Evolutionary conservation across 2,113 vertebrate species (phyloP).

Genomic region (Eupsittula cactorum): DNA sequence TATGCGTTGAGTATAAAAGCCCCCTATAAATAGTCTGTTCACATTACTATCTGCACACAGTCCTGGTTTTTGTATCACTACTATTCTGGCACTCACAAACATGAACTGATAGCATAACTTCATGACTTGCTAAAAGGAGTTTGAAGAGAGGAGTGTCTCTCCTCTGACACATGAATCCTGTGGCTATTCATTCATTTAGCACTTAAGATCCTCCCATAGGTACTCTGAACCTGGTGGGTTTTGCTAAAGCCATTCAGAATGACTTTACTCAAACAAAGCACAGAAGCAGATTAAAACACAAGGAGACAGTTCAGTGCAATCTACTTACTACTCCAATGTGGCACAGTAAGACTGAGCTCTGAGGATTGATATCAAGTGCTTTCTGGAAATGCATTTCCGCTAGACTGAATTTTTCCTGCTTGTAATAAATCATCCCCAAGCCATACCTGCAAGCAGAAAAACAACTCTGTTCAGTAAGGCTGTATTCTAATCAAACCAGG

Average conservation of each 20-base stretch:
- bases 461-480: neutral
- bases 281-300: neutral
- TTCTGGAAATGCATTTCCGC: constrained; percentile 99
- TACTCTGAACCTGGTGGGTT: neutral
- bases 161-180: neutral
- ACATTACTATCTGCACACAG: neutral
- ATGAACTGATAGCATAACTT: neutral
- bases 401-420: constrained; percentile 98
- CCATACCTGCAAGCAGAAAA: constrained; percentile 87
- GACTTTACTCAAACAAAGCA: neutral
- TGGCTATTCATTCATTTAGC: neutral
- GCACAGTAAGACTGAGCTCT: constrained; percentile 97
- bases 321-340: constrained; percentile 96
- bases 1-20: neutral
- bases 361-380: constrained; percentile 97
- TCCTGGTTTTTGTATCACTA: neutral
- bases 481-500: neutral
- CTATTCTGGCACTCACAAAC: neutral
- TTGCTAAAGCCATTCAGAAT: neutral
- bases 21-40: neutral
- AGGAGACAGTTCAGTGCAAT: neutral
- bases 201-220: neutral
- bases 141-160: neutral
- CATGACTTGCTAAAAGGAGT: neutral
- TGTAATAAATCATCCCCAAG: constrained; percentile 99